Evolutionary conservation across 2,888 invertebrate genomes (phyloP), one percentile per base, ranked within the genome.

Genomic region (Macaria liturata): DNA sequence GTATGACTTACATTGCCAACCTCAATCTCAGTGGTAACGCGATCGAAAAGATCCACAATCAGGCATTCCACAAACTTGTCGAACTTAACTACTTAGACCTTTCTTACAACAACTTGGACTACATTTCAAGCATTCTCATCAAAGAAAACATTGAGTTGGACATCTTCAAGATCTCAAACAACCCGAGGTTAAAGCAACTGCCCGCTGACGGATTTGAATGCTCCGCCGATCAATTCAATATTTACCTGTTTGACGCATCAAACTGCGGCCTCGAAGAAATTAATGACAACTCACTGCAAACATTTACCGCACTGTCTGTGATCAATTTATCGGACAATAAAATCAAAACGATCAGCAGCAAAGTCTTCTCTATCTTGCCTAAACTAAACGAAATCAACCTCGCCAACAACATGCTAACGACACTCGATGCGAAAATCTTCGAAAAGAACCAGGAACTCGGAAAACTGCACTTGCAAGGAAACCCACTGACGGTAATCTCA

Each of bases 171-270:
- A 92, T 96, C 75, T 95, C 94, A 64, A 94, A 95, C 66, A 96
- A 96, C 76, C 94, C 94, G 3, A 90, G 92, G 48, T 84, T 97
- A 46, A 93, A 93, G 70, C 93, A 93, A 60, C 84, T 97, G 57
- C 96, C 96, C 0, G 88, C 83, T 20, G 92, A 94, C 65, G 94
- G 95, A 44, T 96, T 96, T 79, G 92, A 92, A 65, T 93, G 94
- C 66, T 91, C 91, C 34, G 93, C 92, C 42, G 93, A 93, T 54
- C 90, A 92, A 72, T 94, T 93, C 72, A 94, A 94, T 64, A 93
- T 95, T 59, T 94, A 94, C 76, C 91, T 93, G 46, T 94, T 97
- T 72, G 96, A 96, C 67, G 94, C 96, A 30, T 94, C 95, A 3
- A 94, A 95, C 75, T 97, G 96, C 75, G 95, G 94, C 7, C 91